Conservation (phyloP, 2,797 vertebrate genomes). For the Margarornis squamiger region DNA sequence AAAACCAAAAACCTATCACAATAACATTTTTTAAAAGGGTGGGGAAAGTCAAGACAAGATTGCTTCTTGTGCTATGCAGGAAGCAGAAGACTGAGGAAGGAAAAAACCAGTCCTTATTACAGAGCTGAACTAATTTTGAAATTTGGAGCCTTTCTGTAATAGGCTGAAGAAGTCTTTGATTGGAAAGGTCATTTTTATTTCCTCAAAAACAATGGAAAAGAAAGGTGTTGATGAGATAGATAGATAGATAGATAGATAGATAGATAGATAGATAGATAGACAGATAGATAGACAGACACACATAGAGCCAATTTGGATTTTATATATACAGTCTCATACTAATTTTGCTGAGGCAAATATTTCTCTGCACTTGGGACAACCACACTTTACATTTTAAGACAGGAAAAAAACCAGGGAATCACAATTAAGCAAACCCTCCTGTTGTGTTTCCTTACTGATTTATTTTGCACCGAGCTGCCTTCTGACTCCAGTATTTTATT, state of each 20-base stretch:
- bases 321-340: neutral
- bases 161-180: neutral
- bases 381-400: neutral
- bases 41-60: neutral
- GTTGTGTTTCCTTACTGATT: neutral
- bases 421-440: neutral
- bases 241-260: neutral
- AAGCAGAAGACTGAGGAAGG: neutral
- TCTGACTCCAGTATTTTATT: neutral
- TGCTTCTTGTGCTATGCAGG: neutral
- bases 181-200: neutral
- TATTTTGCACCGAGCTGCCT: neutral
- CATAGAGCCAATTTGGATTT: neutral
- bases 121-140: constrained; percentile 4
- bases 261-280: neutral
- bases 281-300: neutral
- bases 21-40: neutral
- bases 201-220: neutral
- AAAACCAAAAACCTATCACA: neutral
- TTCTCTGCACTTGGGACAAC: neutral
- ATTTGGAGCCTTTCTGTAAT: neutral
- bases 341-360: neutral
- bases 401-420: neutral
- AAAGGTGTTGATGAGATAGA: neutral
- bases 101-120: neutral